Evolutionary conservation across 2,113 vertebrate genomes (phyloP).

Genomic region (Hemiprocne comata): DNA sequence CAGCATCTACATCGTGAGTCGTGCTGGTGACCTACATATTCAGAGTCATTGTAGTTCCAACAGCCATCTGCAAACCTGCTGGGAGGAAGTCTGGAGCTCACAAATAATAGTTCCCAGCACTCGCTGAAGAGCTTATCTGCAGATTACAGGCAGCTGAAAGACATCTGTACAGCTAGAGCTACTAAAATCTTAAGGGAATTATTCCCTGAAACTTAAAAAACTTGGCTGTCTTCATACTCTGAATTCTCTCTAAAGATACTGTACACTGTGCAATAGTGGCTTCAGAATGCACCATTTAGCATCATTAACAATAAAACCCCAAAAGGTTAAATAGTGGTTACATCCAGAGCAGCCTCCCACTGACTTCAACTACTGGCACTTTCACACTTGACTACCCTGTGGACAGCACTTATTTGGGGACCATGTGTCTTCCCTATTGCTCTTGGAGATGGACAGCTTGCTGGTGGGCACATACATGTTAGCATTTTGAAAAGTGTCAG

Average conservation of each 20-base stretch:
- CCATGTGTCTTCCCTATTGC: not conserved
- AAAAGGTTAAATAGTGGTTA: not conserved
- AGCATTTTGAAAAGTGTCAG: not conserved
- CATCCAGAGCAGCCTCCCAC: not conserved
- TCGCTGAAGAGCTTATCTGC: accelerated
- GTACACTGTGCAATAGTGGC: not conserved
- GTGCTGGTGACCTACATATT: not conserved
- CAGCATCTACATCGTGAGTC: accelerated
- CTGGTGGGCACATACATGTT: accelerated
- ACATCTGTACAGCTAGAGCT: not conserved
- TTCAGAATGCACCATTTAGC: not conserved
- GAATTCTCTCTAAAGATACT: not conserved
- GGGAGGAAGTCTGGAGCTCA: not conserved
- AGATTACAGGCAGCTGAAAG: not conserved
- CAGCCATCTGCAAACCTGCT: not conserved
- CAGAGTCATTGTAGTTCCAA: not conserved
- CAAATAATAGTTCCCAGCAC: not conserved
- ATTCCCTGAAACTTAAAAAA: not conserved
- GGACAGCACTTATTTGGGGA: not conserved
- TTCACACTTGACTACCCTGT: not conserved
- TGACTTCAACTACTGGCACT: not conserved
- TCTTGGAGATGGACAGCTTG: accelerated
- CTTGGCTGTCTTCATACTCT: not conserved
- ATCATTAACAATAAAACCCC: not conserved
- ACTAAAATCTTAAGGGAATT: not conserved